phyloP scores from a whole-genome alignment of 2,888 invertebrate genomes.

The Amphipoea oculea region DNA sequence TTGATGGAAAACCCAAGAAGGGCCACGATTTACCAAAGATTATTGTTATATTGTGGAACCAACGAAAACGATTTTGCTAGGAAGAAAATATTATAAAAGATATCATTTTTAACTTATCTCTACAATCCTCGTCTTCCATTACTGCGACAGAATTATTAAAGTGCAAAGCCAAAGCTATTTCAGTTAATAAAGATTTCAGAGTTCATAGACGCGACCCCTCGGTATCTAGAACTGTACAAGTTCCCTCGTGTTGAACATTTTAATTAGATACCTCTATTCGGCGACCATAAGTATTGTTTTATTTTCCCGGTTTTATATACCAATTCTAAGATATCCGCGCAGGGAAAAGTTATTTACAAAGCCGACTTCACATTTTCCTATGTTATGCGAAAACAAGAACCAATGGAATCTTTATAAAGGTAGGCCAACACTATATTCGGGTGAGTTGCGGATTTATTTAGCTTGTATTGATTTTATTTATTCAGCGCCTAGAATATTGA shows the following conservation, averaged over 20 bases:
- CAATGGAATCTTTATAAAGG: conserved; percentile 59
- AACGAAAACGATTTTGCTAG: conserved; percentile 24
- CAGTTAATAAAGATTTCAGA: conserved; percentile 49
- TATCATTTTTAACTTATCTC: conserved; percentile 26
- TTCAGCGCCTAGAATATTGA: conserved; percentile 64
- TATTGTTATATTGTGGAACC: conserved; percentile 40
- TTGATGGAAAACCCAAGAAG: conserved; percentile 44
- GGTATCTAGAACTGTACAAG: conserved; percentile 40
- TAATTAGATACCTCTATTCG: conserved; percentile 58
- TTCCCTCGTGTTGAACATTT: conserved; percentile 40
- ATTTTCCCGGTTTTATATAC: conserved; percentile 57
- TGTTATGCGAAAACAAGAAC: conserved; percentile 67
- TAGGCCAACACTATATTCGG: conserved; percentile 51
- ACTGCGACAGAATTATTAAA: conserved; percentile 41
- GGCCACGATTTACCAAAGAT: conserved; percentile 29
- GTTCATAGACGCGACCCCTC: conserved; percentile 34
- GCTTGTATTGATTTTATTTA: conserved; percentile 67
- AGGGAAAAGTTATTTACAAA: conserved; percentile 68
- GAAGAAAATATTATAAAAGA: conserved; percentile 33
- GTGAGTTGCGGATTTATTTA: conserved; percentile 61
- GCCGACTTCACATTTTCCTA: conserved; percentile 60
- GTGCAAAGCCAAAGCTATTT: conserved; percentile 48
- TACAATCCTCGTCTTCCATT: conserved; percentile 22
- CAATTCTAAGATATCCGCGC: conserved; percentile 57
- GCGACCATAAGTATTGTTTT: conserved; percentile 64